Conservation (phyloP, 1,140 invertebrate species). For the Galleria mellonella region DNA sequence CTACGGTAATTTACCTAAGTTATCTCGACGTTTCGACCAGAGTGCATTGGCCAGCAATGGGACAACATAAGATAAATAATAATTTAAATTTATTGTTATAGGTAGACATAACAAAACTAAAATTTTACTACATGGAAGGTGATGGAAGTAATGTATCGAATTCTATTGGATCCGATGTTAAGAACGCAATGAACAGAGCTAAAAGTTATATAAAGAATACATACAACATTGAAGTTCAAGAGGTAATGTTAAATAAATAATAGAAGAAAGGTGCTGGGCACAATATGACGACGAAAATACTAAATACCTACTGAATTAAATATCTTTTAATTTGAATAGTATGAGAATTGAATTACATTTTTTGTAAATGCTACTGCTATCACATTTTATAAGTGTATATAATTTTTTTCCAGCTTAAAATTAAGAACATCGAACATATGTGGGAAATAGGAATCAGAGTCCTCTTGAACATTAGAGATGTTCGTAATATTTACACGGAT, state of each 20-base stretch:
- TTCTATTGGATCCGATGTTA: conserved; percentile 80
- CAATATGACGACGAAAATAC: too few relatives aligned
- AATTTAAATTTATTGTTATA: conserved; percentile 29
- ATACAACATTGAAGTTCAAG: conserved; percentile 73
- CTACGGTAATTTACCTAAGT: too few relatives aligned
- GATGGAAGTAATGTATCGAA: conserved; percentile 79
- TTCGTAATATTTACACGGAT: conserved; percentile 77
- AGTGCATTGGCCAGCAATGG: too few relatives aligned
- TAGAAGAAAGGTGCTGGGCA: too few relatives aligned
- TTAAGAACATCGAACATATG: conserved; percentile 76
- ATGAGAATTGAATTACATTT: too few relatives aligned
- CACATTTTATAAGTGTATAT: too few relatives aligned
- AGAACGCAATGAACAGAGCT: conserved; percentile 79
- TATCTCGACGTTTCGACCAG: too few relatives aligned
- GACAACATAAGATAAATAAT: too few relatives aligned
- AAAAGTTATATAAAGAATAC: conserved; percentile 76
- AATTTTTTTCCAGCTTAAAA: conserved; percentile 70
- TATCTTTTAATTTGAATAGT: too few relatives aligned
- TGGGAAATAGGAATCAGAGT: conserved; percentile 76
- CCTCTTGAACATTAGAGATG: conserved; percentile 75
- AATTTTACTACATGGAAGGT: conserved; percentile 87
- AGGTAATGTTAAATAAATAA: conserved; percentile 54
- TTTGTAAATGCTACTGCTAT: too few relatives aligned
- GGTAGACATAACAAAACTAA: conserved; percentile 82
- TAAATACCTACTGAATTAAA: too few relatives aligned